These are phyloP conservation scores for Lindbergichthys nudifrons DNA, from an alignment of 2,797 vertebrate genomes.

Conservation along the genomic window DNA sequence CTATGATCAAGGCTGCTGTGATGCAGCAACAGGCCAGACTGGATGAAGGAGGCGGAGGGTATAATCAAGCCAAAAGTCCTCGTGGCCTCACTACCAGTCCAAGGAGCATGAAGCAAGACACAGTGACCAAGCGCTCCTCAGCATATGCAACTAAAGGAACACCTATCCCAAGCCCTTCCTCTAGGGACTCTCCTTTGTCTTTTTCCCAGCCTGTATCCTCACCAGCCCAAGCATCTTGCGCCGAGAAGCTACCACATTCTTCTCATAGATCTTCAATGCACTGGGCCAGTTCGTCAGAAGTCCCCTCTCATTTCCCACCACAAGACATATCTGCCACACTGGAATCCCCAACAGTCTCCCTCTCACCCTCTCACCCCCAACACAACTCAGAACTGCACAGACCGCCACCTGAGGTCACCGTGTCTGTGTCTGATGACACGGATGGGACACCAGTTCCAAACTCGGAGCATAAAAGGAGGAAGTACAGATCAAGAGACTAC, in stretches of 20 bases:
- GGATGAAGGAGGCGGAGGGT: constrained; percentile 83
- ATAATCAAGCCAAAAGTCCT: constrained; percentile 88
- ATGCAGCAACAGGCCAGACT: constrained; percentile 91
- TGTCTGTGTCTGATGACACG: constrained; percentile 76
- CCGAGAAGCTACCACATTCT: constrained; percentile 82
- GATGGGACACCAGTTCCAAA: constrained; percentile 83
- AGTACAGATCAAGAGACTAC: constrained; percentile 94
- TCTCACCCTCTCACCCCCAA: constrained; percentile 74
- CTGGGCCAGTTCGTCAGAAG: constrained; percentile 84
- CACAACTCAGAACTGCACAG: constrained; percentile 71
- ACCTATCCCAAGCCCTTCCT: constrained; percentile 87
- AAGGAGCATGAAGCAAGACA: constrained; percentile 87
- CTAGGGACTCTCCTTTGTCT: constrained; percentile 83
- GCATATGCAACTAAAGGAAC: constrained; percentile 90
- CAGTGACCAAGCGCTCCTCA: constrained; percentile 88
- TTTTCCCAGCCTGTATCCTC: constrained; percentile 87
- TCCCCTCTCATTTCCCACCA: constrained; percentile 81
- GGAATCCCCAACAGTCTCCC: constrained; percentile 78
- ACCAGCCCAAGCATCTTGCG: constrained; percentile 82
- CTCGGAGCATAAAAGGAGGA: constrained; percentile 92
- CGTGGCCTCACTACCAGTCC: constrained; percentile 91
- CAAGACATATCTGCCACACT: constrained; percentile 79
- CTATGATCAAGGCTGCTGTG: constrained; percentile 90
- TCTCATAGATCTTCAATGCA: constrained; percentile 79
- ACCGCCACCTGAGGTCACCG: constrained; percentile 70